A percentile compares a stretch with the other conserved stretches of the same genome.
Conservation (phyloP, 2,888 invertebrate genomes). For the Harpalus rubripes region DNA sequence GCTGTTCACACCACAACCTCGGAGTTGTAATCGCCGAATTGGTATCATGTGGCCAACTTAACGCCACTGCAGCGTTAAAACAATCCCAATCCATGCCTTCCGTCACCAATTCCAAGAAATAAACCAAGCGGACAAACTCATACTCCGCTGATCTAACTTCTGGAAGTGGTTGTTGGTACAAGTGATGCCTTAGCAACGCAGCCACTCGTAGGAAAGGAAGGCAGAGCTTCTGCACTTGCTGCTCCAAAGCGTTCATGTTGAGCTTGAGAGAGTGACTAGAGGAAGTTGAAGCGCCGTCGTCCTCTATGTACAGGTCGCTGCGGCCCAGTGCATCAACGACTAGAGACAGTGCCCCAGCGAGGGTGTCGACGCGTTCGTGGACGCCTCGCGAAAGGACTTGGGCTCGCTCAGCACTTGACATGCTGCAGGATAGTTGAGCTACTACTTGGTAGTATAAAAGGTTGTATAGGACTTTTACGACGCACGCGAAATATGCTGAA, state of each 20-base stretch:
- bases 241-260: conserved; percentile 76
- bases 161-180: conserved; percentile 88
- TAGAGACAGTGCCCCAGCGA: conserved; percentile 76
- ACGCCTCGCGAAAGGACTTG: conserved; percentile 73
- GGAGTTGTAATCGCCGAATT: conserved; percentile 78
- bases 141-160: conserved; percentile 80
- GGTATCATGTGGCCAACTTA: conserved; percentile 81
- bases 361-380: conserved; percentile 73
- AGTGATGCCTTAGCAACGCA: conserved; percentile 85
- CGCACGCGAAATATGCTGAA: conserved; percentile 92
- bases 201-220: conserved; percentile 92
- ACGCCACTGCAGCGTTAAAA: conserved; percentile 83
- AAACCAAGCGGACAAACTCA: conserved; percentile 89
- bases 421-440: conserved; percentile 86
- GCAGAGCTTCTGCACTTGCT: conserved; percentile 86
- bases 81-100: conserved; percentile 84
- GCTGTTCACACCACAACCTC: conserved; percentile 85
- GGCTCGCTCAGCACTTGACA: conserved; percentile 83
- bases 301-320: conserved; percentile 83
- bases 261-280: conserved; percentile 72
- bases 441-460: conserved; percentile 93
- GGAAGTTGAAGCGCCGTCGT: conserved; percentile 76
- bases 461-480: conserved; percentile 93
- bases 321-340: conserved; percentile 79
- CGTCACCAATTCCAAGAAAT: conserved; percentile 87